Conservation (phyloP, 2,888 invertebrate genomes). For the Dyspetes luteomarginatus region DNA sequence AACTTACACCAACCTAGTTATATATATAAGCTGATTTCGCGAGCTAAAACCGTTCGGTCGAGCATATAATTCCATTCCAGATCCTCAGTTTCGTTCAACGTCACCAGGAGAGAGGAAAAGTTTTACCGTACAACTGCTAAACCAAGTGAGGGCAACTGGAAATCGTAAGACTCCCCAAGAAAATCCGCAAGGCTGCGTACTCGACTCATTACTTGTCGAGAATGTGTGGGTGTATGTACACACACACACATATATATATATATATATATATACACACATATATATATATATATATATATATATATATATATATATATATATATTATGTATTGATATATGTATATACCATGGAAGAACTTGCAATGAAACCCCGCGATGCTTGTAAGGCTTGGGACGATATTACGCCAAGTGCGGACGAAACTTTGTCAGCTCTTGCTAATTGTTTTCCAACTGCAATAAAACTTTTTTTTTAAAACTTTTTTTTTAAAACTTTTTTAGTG, state of each 20-base stretch:
- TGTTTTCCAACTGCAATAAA: slow-evolving; percentile 15
- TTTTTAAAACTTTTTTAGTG: neutral
- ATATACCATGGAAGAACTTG: neutral
- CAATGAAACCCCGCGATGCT: slow-evolving; percentile 15
- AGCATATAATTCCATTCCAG: slow-evolving; percentile 48
- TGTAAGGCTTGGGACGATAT: slow-evolving; percentile 25
- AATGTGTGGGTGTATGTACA: neutral
- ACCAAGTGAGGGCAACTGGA: slow-evolving; percentile 32
- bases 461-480: neutral
- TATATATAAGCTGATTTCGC: slow-evolving; percentile 24
- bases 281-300: neutral
- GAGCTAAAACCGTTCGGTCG: slow-evolving; percentile 22
- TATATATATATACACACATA: neutral
- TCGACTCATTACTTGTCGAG: slow-evolving; percentile 17
- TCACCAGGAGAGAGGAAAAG: slow-evolving; percentile 23
- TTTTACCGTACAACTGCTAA: slow-evolving; percentile 29
- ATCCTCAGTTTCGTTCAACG: slow-evolving; percentile 36
- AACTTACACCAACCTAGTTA: neutral
- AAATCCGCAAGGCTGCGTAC: slow-evolving; percentile 16
- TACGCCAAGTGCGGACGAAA: slow-evolving; percentile 6
- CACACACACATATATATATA: neutral
- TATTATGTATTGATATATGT: neutral
- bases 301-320: neutral
- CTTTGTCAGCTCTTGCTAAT: slow-evolving; percentile 15
- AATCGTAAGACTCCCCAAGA: slow-evolving; percentile 20